Base-by-base conservation (phyloP, 2,888 invertebrate genomes). In the Nymphalis urticae region DNA sequence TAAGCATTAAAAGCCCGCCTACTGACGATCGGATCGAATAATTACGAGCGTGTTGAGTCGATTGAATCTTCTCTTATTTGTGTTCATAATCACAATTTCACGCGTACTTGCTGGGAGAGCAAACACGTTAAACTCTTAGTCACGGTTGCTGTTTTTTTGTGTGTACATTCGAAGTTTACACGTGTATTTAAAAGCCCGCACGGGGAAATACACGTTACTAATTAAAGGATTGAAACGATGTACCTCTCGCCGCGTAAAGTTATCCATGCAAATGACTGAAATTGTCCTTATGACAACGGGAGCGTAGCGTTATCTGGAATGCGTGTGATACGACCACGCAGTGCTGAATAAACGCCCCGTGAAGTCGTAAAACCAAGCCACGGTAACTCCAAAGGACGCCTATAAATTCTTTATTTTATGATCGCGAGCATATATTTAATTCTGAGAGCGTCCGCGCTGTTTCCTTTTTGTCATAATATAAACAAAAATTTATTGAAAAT, bases 371-470 rank as follows among this genome's bases (percentile, higher is more conserved):
- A 91, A 89, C 85, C 86, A 82, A 84, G 84, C 89, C 90, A 87
- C 87, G 85, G 88, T 90, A 88, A 90, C 87, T 87, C 86, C 86
- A 89, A 90, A 90, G 91, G 92, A 90, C 86, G 86, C 83, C 91
- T 87, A 92, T 92, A 92, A 92, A 92, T 91, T 90, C 89, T 89
- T 88, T 88, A 90, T 92, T 92, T 92, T 92, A 92, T 88, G 88
- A 87, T 89, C 82, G 82, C 85, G 77, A 84, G 85, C 87, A 89
- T 87, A 90, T 90, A 90, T 91, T 91, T 90, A 92, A 90, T 90
- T 90, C 88, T 84, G 82, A 88, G 86, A 86, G 85, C 83, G 84
- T 85, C 85, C 84, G 81, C 84, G 83, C 85, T 87, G 87, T 87
- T 90, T 88, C 86, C 87, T 86, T 89, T 88, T 87, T 85, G 83